Evolutionary conservation across 2,113 vertebrate genomes (phyloP), one percentile per base, ranked within the genome.

Genomic region (Delphinus delphis): DNA sequence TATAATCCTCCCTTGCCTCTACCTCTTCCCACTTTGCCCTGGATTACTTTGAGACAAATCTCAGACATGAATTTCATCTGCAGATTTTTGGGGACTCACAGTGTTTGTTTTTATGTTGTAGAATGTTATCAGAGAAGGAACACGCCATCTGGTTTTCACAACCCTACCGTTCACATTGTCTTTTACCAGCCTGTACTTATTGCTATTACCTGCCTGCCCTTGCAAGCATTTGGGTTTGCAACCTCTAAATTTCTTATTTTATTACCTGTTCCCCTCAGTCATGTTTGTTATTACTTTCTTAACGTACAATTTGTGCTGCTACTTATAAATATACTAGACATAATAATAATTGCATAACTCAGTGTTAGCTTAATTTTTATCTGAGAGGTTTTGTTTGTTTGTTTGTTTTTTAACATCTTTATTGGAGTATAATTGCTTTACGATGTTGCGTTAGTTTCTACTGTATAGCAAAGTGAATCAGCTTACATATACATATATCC

Each of bases 281-380:
- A 62, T 26, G 89, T 93, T n/a, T 62, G 38, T 97, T 98, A 92
- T 96, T 97, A 96, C 95, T 93, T 98, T 98, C 96, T 98, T 95
- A 97, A 96, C 21, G 41, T 81, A 70, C 60, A 63, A 36, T 92
- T 96, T 86, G 73, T 94, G 96, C 93, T 98, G 53, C 71, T 97
- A 86, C 85, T 85, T 91, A 50, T 90, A 86, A 67, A 83, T 79
- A 93, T 73, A 80, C 83, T 41, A 97, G 93, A 82, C 73, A 62
- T 95, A 87, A 84, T 23, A 68, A 67, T 96, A 92, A 80, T 85
- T 88, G 74, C 73, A 77, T 86, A 96, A 98, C 33, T 90, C 76
- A 92, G 60, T 55, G 38, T 85, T 71, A 93, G 95, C 95, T 95
- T 98, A 97, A 97, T 98, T 98, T 97, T 91, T 95, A 87, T 84